Base-by-base conservation (phyloP, 2,888 invertebrate genomes). In the Eupithecia abbreviata region DNA sequence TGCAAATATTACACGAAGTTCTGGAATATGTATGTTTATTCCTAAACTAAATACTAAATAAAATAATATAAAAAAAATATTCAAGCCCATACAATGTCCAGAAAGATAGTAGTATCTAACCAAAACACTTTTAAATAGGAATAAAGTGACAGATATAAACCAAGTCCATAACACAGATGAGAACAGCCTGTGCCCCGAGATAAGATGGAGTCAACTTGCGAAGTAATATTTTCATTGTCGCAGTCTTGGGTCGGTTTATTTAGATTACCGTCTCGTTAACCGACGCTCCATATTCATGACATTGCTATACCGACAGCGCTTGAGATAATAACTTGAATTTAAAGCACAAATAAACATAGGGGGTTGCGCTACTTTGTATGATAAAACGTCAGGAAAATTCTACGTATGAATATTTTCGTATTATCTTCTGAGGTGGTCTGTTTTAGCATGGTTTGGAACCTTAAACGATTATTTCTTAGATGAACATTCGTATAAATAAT, bases 251-350 rank as follows among this genome's bases (percentile, higher is more conserved):
- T 84, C 85, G 83, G 85, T 88, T 78, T 73, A 74, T 78, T 78
- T 78, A 76, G 78, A 78, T 78, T 76, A 74, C 73, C 69, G 51
- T 68, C 75, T 76, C 72, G 84, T 86, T 85, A 86, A 84, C 79
- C 81, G 80, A 78, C 85, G 84, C 83, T 90, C 83, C 86, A 87
- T 89, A 90, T 90, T 89, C 90, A 90, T 90, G 87, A 85, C 84
- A 82, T 84, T 84, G 82, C 83, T 81, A 82, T 79, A 75, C 81
- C 80, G 82, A 80, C 84, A 88, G 47, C 84, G 85, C 86, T 85
- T 81, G 80, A 81, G 81, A 76, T 76, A 75, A 84, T 85, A 80
- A 84, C 86, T 80, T 82, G 80, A 81, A 67, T 69, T 47, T 45
- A 30, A n/a, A 69, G 30, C 69, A 12, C 69, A 49, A 30, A 47